phyloP scores from a whole-genome alignment of 2,888 invertebrate genomes.

The Eilema griseolum region DNA sequence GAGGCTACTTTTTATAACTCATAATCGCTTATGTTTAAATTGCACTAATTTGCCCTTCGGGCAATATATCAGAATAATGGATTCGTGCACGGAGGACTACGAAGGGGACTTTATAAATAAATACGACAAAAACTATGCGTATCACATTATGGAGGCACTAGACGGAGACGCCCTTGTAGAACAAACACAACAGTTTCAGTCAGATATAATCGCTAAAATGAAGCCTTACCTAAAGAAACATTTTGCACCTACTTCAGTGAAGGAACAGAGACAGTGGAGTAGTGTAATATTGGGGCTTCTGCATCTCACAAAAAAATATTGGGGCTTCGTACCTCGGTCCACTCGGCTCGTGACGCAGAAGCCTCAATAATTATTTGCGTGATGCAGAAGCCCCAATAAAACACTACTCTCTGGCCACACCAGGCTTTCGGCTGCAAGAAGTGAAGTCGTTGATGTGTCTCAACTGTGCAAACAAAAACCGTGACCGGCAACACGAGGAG shows the following conservation, averaged over 20 bases:
- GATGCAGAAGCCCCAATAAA: too few species aligned
- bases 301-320: too few species aligned
- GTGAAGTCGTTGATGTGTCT: not conserved
- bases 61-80: slow-evolving; percentile 5
- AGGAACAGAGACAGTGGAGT: not conserved
- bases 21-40: not conserved
- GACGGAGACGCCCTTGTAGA: not conserved
- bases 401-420: slow-evolving; percentile 1
- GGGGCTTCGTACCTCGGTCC: too few species aligned
- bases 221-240: slow-evolving; percentile 13
- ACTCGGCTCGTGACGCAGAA: too few species aligned
- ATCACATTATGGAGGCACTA: not conserved
- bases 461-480: too few species aligned
- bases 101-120: slow-evolving; percentile 4
- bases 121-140: not conserved
- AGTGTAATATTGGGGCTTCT: too few species aligned
- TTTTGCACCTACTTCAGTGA: not conserved
- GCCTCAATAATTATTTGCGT: too few species aligned
- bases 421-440: not conserved
- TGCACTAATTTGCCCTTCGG: slow-evolving; percentile 7
- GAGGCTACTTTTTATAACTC: not conserved
- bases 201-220: slow-evolving; percentile 6
- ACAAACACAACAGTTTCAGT: slow-evolving; percentile 1
- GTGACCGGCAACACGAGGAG: too few species aligned
- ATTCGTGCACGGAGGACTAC: slow-evolving; percentile 13